Percentiles rank a stretch among this genome's conserved stretches.
phyloP scores from a whole-genome alignment of 2,888 invertebrate genomes.

The Podotricha telesiphe region DNA sequence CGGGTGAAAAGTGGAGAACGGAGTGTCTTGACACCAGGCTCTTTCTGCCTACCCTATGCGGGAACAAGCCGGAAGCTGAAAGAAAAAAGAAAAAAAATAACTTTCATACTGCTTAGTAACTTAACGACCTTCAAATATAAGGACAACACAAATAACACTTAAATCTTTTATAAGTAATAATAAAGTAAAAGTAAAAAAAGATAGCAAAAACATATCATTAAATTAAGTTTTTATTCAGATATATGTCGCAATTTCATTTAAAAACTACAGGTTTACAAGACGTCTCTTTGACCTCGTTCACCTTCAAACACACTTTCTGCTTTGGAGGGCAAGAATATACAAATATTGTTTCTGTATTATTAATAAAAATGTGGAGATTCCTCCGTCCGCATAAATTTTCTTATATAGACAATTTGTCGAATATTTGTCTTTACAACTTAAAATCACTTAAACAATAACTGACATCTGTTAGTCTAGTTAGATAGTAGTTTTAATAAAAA shows the following conservation, averaged over 20 bases:
- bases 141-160: not conserved
- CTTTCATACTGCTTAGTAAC: no score
- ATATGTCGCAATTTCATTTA: slow-evolving; percentile 15
- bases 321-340: slow-evolving; percentile 4
- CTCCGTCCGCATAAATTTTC: no score
- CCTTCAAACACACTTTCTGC: slow-evolving; percentile 21
- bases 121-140: not conserved
- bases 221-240: slow-evolving; percentile 5
- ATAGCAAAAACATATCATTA: not conserved
- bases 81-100: no score
- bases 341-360: slow-evolving; percentile 15
- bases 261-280: slow-evolving; percentile 21
- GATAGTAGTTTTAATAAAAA: no score
- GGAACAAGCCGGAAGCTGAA: no score
- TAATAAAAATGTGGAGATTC: no score
- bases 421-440: no score
- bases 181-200: not conserved
- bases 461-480: not conserved
- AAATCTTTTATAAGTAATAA: not conserved
- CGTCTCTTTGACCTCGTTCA: slow-evolving; percentile 21
- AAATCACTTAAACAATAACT: not conserved
- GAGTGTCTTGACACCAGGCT: no score
- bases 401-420: no score
- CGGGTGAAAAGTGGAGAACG: no score
- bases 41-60: no score